Percentiles rank a stretch among this genome's conserved stretches.
Evolutionary conservation across 1,140 invertebrate species (phyloP).

Genomic region (Pseudomyrmex pallidus): DNA sequence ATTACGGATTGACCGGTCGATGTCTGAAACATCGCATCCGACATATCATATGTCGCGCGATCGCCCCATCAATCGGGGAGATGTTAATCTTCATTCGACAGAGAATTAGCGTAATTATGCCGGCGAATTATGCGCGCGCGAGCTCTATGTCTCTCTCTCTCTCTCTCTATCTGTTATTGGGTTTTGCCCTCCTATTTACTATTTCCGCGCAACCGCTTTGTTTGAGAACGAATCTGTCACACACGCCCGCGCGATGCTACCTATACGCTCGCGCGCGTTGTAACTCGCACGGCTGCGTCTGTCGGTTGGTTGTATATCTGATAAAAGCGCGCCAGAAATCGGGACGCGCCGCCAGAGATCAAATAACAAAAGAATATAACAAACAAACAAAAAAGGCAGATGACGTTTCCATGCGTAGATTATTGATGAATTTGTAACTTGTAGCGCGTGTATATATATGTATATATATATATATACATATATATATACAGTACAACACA

Average conservation of each 20-base stretch:
- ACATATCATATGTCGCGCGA: slow-evolving; percentile 3
- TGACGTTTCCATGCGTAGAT: slow-evolving; percentile 57
- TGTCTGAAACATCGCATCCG: slow-evolving; percentile 1
- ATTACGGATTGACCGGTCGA: slow-evolving; percentile 19
- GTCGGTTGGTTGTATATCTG: not conserved
- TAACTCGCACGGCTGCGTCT: not conserved
- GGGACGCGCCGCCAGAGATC: slow-evolving; percentile 13
- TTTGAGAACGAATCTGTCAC: slow-evolving; percentile 7
- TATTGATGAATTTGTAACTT: slow-evolving; percentile 59
- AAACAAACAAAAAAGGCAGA: slow-evolving; percentile 41
- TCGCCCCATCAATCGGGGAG: not conserved
- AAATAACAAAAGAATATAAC: slow-evolving; percentile 51
- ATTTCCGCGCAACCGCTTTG: not conserved
- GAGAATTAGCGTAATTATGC: slow-evolving; percentile 6
- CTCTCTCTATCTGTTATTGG: not conserved
- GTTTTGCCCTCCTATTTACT: not conserved
- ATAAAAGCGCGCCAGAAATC: slow-evolving; percentile 22
- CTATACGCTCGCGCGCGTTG: not conserved
- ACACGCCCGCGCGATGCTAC: not conserved
- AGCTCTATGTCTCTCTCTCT: too few relatives aligned
- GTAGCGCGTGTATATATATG: not conserved
- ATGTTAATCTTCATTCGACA: not conserved
- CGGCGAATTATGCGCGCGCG: not conserved
- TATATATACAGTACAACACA: not conserved
- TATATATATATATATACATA: not conserved